Conservation (phyloP, 1,140 invertebrate genomes). For the Drosophila ambigua region DNA sequence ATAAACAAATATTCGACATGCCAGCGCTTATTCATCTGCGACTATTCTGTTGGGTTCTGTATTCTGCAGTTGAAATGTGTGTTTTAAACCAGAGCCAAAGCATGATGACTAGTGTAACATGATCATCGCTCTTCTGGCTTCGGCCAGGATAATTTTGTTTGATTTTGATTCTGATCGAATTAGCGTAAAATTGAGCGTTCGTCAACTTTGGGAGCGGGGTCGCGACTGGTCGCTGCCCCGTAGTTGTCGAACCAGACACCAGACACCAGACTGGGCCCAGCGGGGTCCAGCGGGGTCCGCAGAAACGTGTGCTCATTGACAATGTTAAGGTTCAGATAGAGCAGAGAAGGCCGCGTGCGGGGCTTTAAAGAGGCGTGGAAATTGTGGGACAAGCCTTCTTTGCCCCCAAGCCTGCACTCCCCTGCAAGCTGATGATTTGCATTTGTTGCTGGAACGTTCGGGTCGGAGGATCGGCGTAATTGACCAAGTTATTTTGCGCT, state of each 20-base stretch:
- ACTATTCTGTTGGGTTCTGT: no score
- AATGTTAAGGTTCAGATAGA: conserved; percentile 67
- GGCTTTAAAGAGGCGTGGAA: conserved; percentile 67
- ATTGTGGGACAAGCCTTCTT: conserved; percentile 15
- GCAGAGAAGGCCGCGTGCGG: conserved; percentile 51
- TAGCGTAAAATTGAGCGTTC: conserved; percentile 78
- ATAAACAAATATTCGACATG: no score
- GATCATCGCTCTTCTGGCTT: conserved; percentile 51
- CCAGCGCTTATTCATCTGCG: no score
- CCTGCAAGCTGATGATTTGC: conserved; percentile 49
- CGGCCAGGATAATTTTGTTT: conserved; percentile 70
- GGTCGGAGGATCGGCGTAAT: conserved; percentile 44
- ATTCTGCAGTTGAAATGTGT: no score
- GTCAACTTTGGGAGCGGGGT: conserved; percentile 58
- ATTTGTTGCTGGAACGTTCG: conserved; percentile 29
- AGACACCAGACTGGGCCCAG: no score
- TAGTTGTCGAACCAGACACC: background rate
- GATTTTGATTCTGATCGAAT: conserved; percentile 78
- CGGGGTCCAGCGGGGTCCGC: background rate
- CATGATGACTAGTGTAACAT: conserved; percentile 29
- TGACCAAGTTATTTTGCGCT: conserved; percentile 78
- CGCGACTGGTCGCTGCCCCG: conserved; percentile 30
- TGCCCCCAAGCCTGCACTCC: background rate
- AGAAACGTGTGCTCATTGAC: conserved; percentile 67
- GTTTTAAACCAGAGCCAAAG: no score